Base-by-base conservation (phyloP, 2,113 vertebrate species). In the Periophthalmus modestus region DNA sequence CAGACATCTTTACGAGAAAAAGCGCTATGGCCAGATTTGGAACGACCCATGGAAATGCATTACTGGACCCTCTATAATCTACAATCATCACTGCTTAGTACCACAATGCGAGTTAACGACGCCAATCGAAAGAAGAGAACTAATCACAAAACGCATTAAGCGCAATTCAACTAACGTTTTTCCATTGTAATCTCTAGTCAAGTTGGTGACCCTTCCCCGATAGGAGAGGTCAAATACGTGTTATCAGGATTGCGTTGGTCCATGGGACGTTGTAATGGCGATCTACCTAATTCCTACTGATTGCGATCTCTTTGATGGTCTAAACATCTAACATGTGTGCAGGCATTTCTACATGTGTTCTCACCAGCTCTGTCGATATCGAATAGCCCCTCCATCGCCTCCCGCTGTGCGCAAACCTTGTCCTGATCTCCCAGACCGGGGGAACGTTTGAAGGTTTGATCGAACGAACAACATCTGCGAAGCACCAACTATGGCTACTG, bases 281-380 rank as follows among this genome's bases (percentile, higher is more conserved):
- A 85, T 82, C 79, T 72, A 69, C 74, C 83, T 71, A 69, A 69
- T 83, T 82, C 57, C 5, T 43, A 7, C 23, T 79, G 80, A 89
- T 90, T 80, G 82, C 74, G 52, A 79, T 77, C 76, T 84, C 82
- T 89, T 82, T 88, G 80, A 88, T 85, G 85, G 73, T 58, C 78
- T 66, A 78, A 91, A 90, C 80, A 72, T 66, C 59, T 71, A 83
- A 88, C 88, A 89, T 69, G 72, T 88, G 88, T 87, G 80, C 81
- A 58, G 57, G 54, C 59, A 74, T 48, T 74, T 69, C 15, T 77
- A 74, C 83, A 83, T 74, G 82, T 74, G 82, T 77, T 79, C 69
- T 66, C 77, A 78, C 66, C 83, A 84, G 82, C 80, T 86, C 84
- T 21, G 72, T 59, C 24, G 80, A 75, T 68, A 77, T 74, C 77